Conservation (phyloP, 2,113 vertebrate genomes). For the Vireo altiloquus region DNA sequence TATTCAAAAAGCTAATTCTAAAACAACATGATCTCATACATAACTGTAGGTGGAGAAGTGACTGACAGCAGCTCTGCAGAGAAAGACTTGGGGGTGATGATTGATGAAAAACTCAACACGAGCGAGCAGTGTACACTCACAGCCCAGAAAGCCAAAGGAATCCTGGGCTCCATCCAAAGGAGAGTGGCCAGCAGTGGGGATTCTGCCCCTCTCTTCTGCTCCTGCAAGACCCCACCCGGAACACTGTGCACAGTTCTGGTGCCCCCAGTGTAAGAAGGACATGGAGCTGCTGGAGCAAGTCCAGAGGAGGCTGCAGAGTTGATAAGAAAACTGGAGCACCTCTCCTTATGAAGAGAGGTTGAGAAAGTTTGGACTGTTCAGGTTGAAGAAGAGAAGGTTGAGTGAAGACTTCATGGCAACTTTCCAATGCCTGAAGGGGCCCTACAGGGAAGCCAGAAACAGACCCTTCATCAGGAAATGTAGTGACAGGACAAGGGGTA, state of each 20-base stretch:
- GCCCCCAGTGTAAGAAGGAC: background rate
- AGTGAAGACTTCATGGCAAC: background rate
- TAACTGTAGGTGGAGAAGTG: background rate
- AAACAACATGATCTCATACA: background rate
- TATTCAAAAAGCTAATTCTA: background rate
- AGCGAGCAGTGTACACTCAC: background rate
- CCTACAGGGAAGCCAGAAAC: background rate
- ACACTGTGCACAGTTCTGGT: too few relatives aligned
- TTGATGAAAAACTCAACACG: background rate
- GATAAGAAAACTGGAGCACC: background rate
- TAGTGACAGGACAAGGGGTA: background rate
- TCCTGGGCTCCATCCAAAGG: background rate
- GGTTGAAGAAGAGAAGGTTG: background rate
- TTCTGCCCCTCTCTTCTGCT: background rate
- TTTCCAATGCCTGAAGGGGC: background rate
- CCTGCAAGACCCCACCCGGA: background rate
- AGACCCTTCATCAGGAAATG: background rate
- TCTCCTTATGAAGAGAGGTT: background rate
- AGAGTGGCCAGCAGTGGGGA: background rate
- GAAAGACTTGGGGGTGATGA: background rate
- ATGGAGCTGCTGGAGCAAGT: background rate
- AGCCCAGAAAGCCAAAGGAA: background rate
- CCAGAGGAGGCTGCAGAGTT: background rate
- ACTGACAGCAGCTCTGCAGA: background rate
- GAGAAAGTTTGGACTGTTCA: background rate